Evolutionary conservation across 2,113 vertebrate genomes (phyloP).

Genomic region (Trichomycterus rosablanca): DNA sequence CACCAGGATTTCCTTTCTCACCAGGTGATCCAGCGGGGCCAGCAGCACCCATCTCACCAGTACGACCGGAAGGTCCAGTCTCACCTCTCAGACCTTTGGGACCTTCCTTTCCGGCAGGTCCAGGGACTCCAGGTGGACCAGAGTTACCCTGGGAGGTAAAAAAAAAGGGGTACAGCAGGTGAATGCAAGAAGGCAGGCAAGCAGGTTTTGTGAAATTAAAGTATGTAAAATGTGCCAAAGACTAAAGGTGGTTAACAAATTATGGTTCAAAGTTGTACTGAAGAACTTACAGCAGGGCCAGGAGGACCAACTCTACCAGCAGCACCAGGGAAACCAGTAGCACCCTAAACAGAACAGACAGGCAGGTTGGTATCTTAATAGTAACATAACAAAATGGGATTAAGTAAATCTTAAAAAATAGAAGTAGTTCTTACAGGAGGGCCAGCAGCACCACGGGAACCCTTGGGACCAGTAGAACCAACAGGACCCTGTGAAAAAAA

Average conservation of each 20-base stretch:
- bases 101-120: slow-evolving; percentile 87
- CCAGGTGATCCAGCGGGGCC: slow-evolving; percentile 81
- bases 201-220: too few species aligned
- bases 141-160: slow-evolving; percentile 76
- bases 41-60: slow-evolving; percentile 81
- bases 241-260: not conserved
- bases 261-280: not conserved
- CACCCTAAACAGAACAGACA: slow-evolving; percentile 73
- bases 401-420: not conserved
- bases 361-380: not conserved
- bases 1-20: slow-evolving; percentile 87
- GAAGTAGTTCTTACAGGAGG: slow-evolving; percentile 81
- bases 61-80: slow-evolving; percentile 84
- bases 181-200: not conserved
- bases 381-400: not conserved
- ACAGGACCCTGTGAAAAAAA: slow-evolving; percentile 77
- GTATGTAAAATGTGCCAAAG: not conserved
- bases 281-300: slow-evolving; percentile 82
- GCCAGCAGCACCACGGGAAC: slow-evolving; percentile 84
- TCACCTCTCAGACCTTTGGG: slow-evolving; percentile 92
- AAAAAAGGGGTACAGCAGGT: not conserved
- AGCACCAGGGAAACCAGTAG: slow-evolving; percentile 85
- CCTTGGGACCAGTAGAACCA: slow-evolving; percentile 91
- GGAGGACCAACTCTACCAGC: slow-evolving; percentile 88
- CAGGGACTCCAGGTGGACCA: slow-evolving; percentile 82